Base-by-base conservation (phyloP, 2,888 invertebrate genomes). In the Nyleta sp. region DNA sequence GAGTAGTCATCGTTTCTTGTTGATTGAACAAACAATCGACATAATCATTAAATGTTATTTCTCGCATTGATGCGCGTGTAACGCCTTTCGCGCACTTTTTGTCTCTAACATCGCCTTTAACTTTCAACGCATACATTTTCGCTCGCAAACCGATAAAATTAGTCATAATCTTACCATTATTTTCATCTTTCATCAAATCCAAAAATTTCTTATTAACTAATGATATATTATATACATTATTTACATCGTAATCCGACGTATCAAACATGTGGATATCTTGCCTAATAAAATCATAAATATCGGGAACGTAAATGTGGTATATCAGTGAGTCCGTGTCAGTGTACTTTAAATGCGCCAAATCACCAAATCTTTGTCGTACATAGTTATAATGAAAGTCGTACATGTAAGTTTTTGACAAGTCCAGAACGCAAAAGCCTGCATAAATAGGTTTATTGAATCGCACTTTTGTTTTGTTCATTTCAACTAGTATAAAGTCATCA, bases 131-230 rank as follows among this genome's bases (percentile, higher is more conserved):
- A 62, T 83, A 83, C 68, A 81, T 71, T 64, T 80, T 80, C 11
- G 62, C 59, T 8, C 78, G 52, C 3, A 70, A 22, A 8, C 78
- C 78, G 10, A 76, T 20, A 55, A 86, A 89, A 74, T 87, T 84
- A 1, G 76, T 83, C 79, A 87, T 85, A n/a, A 85, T 81, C 70
- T 78, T 65, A 5, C 85, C 85, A 24, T 80, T 80, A 22, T 78
- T 81, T 68, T 89, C 88, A 80, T 87, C 87, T 76, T 88, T 88
- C 83, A 88, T 85, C 38, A 87, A 20, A 5, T 22, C 60, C 13
- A 48, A 20, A 0, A 35, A 13, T 74, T 85, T 87, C 50, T 86
- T 86, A 28, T 24, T 48, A 0, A 53, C 82, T 60, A 59, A 59
- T 0, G 83, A 81, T 22, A 87, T 83, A 8, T 72, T 53, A 59